These are phyloP conservation scores for Chrysodeixis includens DNA, from an alignment of 2,888 invertebrate genomes.

Conservation along the genomic window DNA sequence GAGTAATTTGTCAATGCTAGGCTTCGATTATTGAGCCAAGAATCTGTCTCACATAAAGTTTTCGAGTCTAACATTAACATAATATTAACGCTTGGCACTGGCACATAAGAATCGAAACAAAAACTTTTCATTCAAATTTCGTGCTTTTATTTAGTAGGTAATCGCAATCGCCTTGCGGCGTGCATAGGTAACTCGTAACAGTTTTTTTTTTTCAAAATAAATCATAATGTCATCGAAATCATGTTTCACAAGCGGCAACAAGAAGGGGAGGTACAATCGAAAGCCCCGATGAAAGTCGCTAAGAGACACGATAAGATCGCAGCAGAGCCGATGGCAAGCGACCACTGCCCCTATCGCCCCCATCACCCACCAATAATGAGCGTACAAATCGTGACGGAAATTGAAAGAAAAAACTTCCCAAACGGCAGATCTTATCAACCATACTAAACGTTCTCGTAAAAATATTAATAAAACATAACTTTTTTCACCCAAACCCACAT, in stretches of 20 bases:
- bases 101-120: too few species aligned
- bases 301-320: conserved; percentile 86
- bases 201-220: conserved; percentile 74
- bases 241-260: conserved; percentile 78
- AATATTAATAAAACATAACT: conserved; percentile 90
- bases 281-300: conserved; percentile 86
- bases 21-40: conserved; percentile 63
- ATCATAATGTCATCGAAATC: conserved; percentile 84
- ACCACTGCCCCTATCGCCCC: conserved; percentile 88
- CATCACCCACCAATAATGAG: conserved; percentile 87
- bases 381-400: conserved; percentile 89
- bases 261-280: conserved; percentile 76
- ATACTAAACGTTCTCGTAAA: conserved; percentile 89
- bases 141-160: background rate
- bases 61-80: conserved; percentile 22
- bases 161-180: background rate
- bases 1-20: conserved; percentile 64
- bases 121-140: background rate
- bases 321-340: conserved; percentile 80
- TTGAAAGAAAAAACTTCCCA: conserved; percentile 89
- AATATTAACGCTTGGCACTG: background rate
- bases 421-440: conserved; percentile 86
- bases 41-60: conserved; percentile 67
- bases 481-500: conserved; percentile 89
- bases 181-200: conserved; percentile 52